Evolutionary conservation across 2,797 vertebrate genomes (phyloP), one percentile per base, ranked within the genome.

Genomic region (Brachymystax lenok): DNA sequence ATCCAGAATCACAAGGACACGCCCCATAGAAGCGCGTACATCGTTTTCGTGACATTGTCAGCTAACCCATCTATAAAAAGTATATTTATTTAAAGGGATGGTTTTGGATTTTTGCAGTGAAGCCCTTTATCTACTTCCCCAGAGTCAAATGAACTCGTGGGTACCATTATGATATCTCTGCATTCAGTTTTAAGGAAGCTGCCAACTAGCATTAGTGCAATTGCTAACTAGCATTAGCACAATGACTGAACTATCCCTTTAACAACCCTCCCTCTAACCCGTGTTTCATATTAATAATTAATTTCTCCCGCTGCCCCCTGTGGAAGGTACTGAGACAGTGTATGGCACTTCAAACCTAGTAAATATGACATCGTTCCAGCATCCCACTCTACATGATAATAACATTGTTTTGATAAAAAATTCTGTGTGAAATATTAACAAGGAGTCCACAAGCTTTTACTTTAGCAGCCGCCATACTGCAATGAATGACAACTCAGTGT

Each of bases 401-500:
- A 80, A 54, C 71, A 71, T 61, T 78, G 76, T 35, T 69, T 69
- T 75, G 63, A 59, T 54, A 14, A 74, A 46, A 69, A 27, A 69
- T 59, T 77, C 51, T 30, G 63, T 56, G n/a, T 10, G 52, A 69
- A 79, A 74, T 66, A 59, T 61, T 35, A 74, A 78, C 1, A 68
- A 56, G 69, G 73, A 70, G 12, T 12, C 73, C 73, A 54, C 52
- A 16, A 54, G 52, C 16, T 54, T 4, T 2, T 54, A 54, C 52
- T 54, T 4, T 54, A 30, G 33, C 69, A 63, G 12, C 67, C 33
- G 54, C 68, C 30, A 16, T 46, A 13, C 46, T 59, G 50, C 24
- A 70, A 70, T 83, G 74, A 84, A 70, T 73, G 80, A 76, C 74
- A 75, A 70, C 61, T 75, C 76, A 21, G 21, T 71, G 74, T 66